phyloP scores from a whole-genome alignment of 2,888 invertebrate species.

The Drosophila robusta region DNA sequence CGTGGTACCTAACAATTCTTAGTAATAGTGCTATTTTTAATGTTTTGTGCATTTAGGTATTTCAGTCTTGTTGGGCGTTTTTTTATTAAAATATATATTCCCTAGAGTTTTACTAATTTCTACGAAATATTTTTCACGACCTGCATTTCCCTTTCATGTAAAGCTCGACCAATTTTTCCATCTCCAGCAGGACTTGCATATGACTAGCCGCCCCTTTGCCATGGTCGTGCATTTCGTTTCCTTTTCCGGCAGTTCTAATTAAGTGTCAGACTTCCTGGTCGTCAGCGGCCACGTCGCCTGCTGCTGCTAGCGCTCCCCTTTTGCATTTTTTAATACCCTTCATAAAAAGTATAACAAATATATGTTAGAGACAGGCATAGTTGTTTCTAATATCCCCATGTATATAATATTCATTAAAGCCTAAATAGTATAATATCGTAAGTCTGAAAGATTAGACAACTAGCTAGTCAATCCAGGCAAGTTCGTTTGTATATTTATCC shows the following conservation, averaged over 20 bases:
- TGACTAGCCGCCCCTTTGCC: constrained; percentile 27
- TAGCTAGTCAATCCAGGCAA: no score
- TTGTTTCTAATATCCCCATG: no score
- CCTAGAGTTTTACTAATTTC: neutral
- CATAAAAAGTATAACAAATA: neutral
- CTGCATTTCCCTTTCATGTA: neutral
- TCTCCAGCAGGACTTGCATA: constrained; percentile 22
- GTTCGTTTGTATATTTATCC: no score
- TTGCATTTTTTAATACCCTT: constrained; percentile 33
- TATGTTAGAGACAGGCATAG: neutral
- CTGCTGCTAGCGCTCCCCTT: constrained; percentile 19
- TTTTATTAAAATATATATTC: no score
- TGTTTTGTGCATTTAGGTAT: no score
- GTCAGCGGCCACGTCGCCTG: constrained; percentile 36
- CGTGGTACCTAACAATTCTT: no score
- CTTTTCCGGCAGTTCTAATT: constrained; percentile 75
- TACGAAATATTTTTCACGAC: neutral
- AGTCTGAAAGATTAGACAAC: no score
- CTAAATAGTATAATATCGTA: no score
- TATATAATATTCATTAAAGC: no score
- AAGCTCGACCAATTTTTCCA: neutral
- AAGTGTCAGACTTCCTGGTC: constrained; percentile 69
- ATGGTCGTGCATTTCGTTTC: constrained; percentile 68
- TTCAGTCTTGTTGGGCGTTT: no score
- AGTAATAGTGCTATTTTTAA: no score